Conservation (phyloP, 1,140 invertebrate species). For the Zaprionus ghesquierei region DNA sequence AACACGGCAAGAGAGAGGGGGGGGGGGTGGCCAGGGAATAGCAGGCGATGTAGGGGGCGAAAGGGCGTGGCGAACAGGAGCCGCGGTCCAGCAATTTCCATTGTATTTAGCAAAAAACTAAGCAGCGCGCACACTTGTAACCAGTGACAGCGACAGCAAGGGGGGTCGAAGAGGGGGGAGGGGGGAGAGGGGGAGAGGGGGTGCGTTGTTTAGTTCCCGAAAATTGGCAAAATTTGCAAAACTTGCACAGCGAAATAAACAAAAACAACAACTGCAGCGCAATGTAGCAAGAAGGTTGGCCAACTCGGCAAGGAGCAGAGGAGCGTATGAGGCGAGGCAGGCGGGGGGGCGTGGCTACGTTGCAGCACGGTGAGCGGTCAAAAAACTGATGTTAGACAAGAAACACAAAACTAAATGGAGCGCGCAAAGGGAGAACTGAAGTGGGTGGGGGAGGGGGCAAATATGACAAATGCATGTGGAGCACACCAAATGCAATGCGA, state of each 20-base stretch:
- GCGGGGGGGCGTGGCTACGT: background rate
- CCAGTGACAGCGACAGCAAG: conserved; percentile 18
- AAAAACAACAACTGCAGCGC: conserved; percentile 15
- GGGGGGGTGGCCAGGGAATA: background rate
- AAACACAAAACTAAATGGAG: conserved; percentile 46
- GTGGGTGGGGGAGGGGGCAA: background rate
- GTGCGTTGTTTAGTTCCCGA: conserved; percentile 20
- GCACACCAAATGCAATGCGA: conserved; percentile 19
- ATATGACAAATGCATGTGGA: conserved; percentile 41
- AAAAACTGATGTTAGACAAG: conserved; percentile 40
- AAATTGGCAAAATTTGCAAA: conserved; percentile 57
- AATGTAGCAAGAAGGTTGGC: conserved; percentile 26
- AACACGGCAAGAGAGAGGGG: background rate
- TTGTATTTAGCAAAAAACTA: conserved; percentile 63
- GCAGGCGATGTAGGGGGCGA: background rate
- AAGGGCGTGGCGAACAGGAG: background rate
- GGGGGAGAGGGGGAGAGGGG: too few relatives aligned
- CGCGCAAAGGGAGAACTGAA: background rate
- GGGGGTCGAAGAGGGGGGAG: background rate
- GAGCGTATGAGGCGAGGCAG: background rate
- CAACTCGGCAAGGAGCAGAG: background rate
- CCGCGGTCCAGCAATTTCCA: conserved; percentile 40
- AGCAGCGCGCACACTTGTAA: conserved; percentile 30
- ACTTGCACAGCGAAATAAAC: conserved; percentile 43
- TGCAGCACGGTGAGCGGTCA: background rate